These are phyloP conservation scores for Carpatolechia fugitivella DNA, from an alignment of 2,888 invertebrate species.

Conservation along the genomic window DNA sequence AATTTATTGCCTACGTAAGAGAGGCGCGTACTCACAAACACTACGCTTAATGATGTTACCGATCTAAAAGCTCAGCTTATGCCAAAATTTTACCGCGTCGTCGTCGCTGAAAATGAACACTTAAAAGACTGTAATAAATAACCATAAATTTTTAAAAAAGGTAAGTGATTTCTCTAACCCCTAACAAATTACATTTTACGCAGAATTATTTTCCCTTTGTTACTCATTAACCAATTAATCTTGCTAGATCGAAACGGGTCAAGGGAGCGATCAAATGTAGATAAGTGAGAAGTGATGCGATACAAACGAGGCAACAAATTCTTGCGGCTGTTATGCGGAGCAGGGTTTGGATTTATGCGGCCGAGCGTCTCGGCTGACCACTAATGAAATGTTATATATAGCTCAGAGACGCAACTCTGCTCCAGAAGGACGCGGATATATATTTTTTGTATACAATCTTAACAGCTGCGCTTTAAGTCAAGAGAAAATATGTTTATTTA, in stretches of 20 bases:
- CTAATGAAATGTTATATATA: slow-evolving; percentile 23
- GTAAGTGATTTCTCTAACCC: too few species aligned
- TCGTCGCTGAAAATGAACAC: too few species aligned
- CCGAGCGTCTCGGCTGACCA: slow-evolving; percentile 22
- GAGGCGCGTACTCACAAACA: slow-evolving; percentile 23
- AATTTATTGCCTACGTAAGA: slow-evolving; percentile 67
- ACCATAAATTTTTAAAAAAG: too few species aligned
- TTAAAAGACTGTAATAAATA: too few species aligned
- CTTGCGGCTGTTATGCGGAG: neutral
- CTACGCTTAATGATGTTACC: too few species aligned
- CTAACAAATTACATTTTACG: too few species aligned
- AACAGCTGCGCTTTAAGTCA: neutral
- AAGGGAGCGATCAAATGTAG: neutral
- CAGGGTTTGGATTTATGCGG: slow-evolving; percentile 12
- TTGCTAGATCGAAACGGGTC: neutral
- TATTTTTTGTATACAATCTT: neutral
- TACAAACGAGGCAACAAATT: neutral
- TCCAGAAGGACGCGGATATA: neutral
- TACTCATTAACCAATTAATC: neutral
- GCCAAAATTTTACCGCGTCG: too few species aligned
- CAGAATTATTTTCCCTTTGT: neutral
- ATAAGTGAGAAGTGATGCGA: neutral
- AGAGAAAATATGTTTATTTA: neutral
- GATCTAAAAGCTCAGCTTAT: too few species aligned
- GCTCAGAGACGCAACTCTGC: neutral